phyloP scores from a whole-genome alignment of 2,888 invertebrate species.

The Elmis aenea region DNA sequence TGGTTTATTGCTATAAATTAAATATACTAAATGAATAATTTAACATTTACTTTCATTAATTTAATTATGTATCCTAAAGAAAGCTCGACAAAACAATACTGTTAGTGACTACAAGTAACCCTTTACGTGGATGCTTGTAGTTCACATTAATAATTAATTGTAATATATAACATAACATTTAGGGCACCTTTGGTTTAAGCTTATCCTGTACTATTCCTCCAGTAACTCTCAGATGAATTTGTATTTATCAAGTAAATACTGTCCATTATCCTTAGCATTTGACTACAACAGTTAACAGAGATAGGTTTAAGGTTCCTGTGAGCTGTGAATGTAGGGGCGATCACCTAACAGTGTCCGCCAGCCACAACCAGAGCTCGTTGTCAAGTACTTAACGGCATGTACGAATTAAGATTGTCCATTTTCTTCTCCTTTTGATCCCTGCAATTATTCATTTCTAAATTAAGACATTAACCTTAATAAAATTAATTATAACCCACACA shows the following conservation, averaged over 20 bases:
- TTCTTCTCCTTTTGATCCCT: conserved; percentile 86
- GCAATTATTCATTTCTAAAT: conserved; percentile 22
- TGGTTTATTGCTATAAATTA: conserved; percentile 45
- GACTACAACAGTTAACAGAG: conserved; percentile 44
- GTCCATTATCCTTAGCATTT: conserved; percentile 39
- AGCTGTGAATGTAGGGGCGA: conserved; percentile 16
- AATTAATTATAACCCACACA: too few species aligned
- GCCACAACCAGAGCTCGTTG: conserved; percentile 54
- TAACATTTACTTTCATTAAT: conserved; percentile 25
- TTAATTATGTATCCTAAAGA: conserved; percentile 33
- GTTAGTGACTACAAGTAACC: conserved; percentile 16
- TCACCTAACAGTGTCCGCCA: conserved; percentile 40
- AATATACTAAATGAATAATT: conserved; percentile 29
- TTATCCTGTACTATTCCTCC: conserved; percentile 46
- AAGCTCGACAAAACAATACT: conserved; percentile 37
- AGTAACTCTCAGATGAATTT: conserved; percentile 26
- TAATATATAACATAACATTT: conserved; percentile 52
- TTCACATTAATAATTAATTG: conserved; percentile 15
- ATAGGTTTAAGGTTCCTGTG: conserved; percentile 22
- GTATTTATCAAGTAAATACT: conserved; percentile 42
- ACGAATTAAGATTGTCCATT: conserved; percentile 80
- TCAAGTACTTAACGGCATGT: conserved; percentile 68
- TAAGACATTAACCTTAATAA: too few species aligned
- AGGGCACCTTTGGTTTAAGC: conserved; percentile 86
- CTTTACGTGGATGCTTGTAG: conserved; percentile 11